A percentile compares a stretch with the other conserved stretches of the same genome.
Evolutionary conservation across 1,140 invertebrate genomes (phyloP).

Genomic region (Tetranychus urticae): DNA sequence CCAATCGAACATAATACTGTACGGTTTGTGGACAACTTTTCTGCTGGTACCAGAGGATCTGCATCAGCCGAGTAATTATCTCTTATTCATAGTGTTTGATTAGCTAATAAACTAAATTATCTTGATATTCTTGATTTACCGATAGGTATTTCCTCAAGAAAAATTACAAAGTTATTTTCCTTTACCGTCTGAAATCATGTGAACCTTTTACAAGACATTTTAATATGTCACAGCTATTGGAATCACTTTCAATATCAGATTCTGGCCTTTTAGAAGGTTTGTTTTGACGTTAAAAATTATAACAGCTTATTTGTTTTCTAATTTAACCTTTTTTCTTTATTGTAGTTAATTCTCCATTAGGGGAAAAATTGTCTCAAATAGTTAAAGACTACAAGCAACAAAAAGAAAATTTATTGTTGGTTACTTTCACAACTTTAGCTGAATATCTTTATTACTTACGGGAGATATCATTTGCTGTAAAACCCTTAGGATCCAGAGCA

Average conservation of each 20-base stretch:
- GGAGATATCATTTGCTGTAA: conserved; percentile 46
- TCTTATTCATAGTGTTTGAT: not conserved
- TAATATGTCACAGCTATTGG: conserved; percentile 45
- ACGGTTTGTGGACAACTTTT: conserved; percentile 94
- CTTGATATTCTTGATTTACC: not conserved
- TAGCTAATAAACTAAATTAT: not conserved
- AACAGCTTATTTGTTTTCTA: conserved; percentile 16
- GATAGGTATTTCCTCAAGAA: conserved; percentile 49
- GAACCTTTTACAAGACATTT: conserved; percentile 74
- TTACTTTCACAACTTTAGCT: conserved; percentile 56
- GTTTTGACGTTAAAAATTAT: conserved; percentile 3
- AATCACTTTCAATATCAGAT: conserved; percentile 22
- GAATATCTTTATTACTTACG: conserved; percentile 83
- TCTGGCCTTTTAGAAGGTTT: not conserved
- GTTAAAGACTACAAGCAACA: conserved; percentile 43
- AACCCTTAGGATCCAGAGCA: conserved; percentile 35
- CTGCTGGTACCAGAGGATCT: conserved; percentile 75
- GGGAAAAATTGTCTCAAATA: conserved; percentile 37
- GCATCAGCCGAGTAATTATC: conserved; percentile 62
- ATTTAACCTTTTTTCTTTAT: not conserved
- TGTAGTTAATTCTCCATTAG: conserved; percentile 36
- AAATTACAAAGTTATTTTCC: conserved; percentile 34
- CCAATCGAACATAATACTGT: conserved; percentile 91
- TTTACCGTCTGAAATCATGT: conserved; percentile 43
- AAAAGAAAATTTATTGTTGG: conserved; percentile 37